Percentiles rank a stretch among this genome's conserved stretches.
Conservation (phyloP, 2,113 vertebrate species). For the Prinia subflava region DNA sequence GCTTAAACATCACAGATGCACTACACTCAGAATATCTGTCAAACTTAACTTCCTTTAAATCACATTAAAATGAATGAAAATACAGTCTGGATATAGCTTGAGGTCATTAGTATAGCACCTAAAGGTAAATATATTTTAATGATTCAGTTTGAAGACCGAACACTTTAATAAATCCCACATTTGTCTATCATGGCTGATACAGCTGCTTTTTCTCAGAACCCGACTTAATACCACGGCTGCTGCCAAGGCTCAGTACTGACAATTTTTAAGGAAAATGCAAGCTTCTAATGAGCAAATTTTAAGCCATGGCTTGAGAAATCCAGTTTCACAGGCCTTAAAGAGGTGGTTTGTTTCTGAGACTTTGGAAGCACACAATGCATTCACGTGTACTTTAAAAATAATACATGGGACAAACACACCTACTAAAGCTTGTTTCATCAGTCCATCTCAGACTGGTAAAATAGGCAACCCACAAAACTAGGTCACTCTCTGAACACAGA, state of each 20-base stretch:
- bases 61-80: neutral
- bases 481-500: neutral
- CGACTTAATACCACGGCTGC: neutral
- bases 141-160: neutral
- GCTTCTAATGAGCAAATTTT: neutral
- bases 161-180: neutral
- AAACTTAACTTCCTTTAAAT: neutral
- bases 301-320: neutral
- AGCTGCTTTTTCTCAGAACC: slow-evolving; percentile 8
- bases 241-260: neutral
- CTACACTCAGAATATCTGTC: neutral
- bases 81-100: neutral
- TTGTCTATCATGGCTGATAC: neutral
- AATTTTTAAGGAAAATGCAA: slow-evolving; percentile 8
- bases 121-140: neutral
- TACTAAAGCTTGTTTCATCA: neutral
- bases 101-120: neutral
- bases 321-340: neutral
- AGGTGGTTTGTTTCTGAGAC: neutral
- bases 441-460: neutral
- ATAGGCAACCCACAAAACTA: neutral
- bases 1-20: neutral
- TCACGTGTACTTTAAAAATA: neutral
- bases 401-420: neutral
- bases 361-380: neutral